Base-by-base conservation (phyloP, 2,797 vertebrate species). In the Coccyzus lansbergi region DNA sequence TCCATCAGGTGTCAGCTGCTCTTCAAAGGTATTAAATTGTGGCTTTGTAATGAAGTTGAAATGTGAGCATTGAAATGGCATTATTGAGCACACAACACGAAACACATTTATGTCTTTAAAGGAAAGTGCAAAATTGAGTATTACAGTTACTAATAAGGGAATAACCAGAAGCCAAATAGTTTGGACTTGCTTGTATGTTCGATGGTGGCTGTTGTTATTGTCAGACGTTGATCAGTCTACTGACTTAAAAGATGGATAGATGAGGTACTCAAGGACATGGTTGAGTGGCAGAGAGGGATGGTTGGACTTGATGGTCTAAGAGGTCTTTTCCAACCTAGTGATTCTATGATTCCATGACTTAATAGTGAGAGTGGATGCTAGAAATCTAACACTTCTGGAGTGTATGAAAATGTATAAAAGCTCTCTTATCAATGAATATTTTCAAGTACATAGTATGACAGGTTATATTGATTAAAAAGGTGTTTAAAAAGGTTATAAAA, bases 1-100 rank as follows among this genome's bases (percentile, higher is more conserved):
- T 88, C 80, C 59, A 70, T 38, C 29, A 74, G 68, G 25, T 91
- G 69, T 74, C 93, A 59, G 28, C 76, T 95, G 33, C 42, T 89
- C 40, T 93, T 83, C 0, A 1, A 49, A 74, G 67, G 62, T 82
- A 36, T 64, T 85, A 65, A 91, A 82, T n/a, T 34, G 25, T 62
- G 67, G 7, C 59, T 86, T 84, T 36, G 82, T 62, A 21, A 1
- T 20, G 34, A 78, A 68, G 56, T 72, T 40, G 20, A 36, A 55
- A 16, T 26, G 6, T 29, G 31, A 76, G 76, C 94, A 69, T 25
- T 6, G 5, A 59, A 53, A 40, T 44, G 65, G 24, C 58, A 86
- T 78, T 82, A 28, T 71, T 25, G 72, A 22, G 24, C 7, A 9
- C 15, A 25, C 26, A 42, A 16, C 3, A 3, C 46, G 58, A 83